These are phyloP conservation scores for Paradisaea rubra DNA, from an alignment of 2,113 vertebrate species.

Conservation along the genomic window DNA sequence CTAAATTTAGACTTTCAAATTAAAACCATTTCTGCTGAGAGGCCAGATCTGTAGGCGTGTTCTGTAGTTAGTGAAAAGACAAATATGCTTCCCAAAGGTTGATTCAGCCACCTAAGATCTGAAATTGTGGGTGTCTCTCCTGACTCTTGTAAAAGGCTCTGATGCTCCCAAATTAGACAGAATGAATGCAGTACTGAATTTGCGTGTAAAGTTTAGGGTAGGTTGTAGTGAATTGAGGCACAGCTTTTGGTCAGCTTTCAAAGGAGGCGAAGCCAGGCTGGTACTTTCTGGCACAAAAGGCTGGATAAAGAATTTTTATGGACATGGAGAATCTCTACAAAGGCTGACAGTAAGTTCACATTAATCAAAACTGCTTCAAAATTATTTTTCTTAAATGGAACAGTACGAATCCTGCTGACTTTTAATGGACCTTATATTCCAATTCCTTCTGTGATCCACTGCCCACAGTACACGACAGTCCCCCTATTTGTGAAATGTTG, in stretches of 20 bases:
- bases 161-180: neutral
- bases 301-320: neutral
- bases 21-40: constrained; percentile 2
- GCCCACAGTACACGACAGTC: neutral
- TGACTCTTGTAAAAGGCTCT: neutral
- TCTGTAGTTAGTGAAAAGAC: neutral
- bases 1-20: constrained; percentile 29
- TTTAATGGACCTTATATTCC: neutral
- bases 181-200: neutral
- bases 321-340: neutral
- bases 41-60: neutral
- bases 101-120: neutral
- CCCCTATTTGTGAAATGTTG: neutral
- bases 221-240: neutral
- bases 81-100: neutral
- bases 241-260: neutral
- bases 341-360: neutral
- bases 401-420: rapidly evolving
- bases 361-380: neutral
- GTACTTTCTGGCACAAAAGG: neutral
- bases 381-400: neutral
- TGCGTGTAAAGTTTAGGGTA: neutral
- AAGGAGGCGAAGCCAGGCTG: neutral
- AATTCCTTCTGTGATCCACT: neutral
- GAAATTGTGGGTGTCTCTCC: neutral